A percentile compares a stretch with the other conserved stretches of the same genome.
phyloP scores from a whole-genome alignment of 1,140 invertebrate species.

The Proales similis region DNA sequence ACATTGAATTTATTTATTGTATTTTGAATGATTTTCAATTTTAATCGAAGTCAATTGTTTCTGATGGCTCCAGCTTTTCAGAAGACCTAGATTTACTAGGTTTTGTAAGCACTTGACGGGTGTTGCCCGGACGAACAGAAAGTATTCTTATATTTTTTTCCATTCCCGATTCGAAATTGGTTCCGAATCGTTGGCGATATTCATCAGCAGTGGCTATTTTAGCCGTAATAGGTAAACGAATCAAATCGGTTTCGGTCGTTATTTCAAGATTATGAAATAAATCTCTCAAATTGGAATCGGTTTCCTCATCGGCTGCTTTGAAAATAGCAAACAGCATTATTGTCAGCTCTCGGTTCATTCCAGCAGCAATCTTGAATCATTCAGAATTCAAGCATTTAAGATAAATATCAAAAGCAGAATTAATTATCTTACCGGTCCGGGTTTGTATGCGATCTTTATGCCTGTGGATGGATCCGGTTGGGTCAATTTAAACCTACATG shows the following conservation, averaged over 20 bases:
- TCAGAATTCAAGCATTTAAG: slow-evolving; percentile 6
- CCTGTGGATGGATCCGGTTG: slow-evolving; percentile 51
- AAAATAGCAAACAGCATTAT: slow-evolving; percentile 52
- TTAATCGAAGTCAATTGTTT: background rate
- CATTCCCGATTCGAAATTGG: slow-evolving; percentile 34
- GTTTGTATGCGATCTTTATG: slow-evolving; percentile 47
- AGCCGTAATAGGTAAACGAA: slow-evolving; percentile 48
- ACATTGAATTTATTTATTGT: background rate
- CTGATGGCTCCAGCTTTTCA: background rate
- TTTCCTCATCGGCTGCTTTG: slow-evolving; percentile 30
- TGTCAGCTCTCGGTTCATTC: slow-evolving; percentile 47
- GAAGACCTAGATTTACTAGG: slow-evolving; percentile 3
- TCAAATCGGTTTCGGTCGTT: slow-evolving; percentile 49
- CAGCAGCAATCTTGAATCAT: slow-evolving; percentile 47
- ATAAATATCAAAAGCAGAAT: background rate
- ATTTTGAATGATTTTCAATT: slow-evolving; percentile 4
- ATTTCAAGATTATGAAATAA: slow-evolving; percentile 46
- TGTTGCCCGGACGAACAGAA: slow-evolving; percentile 31
- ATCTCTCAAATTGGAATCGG: slow-evolving; percentile 45
- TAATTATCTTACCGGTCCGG: slow-evolving; percentile 46
- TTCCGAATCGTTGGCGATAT: slow-evolving; percentile 8
- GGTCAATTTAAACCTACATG: slow-evolving; percentile 49
- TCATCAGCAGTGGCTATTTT: slow-evolving; percentile 29
- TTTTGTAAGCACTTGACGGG: slow-evolving; percentile 17
- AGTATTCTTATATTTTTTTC: slow-evolving; percentile 31